Percentiles rank a stretch among this genome's conserved stretches.
Conservation (phyloP, 2,113 vertebrate genomes). For the Natator depressus region DNA sequence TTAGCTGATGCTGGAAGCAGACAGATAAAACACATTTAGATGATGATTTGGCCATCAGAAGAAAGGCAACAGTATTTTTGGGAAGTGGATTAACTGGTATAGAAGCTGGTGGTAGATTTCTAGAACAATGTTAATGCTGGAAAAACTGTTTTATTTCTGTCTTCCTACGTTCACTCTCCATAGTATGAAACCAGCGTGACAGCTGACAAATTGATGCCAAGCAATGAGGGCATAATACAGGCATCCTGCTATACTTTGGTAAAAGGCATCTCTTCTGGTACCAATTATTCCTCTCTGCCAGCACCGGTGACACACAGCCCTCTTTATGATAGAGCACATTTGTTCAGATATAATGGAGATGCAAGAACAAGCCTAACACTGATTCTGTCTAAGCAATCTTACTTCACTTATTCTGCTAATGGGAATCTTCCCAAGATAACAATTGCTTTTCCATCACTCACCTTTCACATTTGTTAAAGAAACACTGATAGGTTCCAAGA, state of each 20-base stretch:
- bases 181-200: neutral
- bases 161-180: neutral
- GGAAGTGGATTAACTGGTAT: neutral
- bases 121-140: neutral
- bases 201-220: neutral
- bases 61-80: neutral
- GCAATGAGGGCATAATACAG: neutral
- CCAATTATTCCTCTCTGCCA: neutral
- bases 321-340: neutral
- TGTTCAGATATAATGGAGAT: neutral
- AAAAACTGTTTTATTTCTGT: neutral
- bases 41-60: neutral
- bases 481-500: rapidly evolving
- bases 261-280: neutral
- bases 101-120: neutral
- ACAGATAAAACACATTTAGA: rapidly evolving
- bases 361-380: neutral
- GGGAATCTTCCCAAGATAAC: rapidly evolving
- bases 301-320: neutral
- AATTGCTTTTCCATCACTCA: rapidly evolving
- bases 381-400: neutral
- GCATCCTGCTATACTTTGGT: rapidly evolving
- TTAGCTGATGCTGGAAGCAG: neutral
- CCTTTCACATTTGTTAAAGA: neutral
- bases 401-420: rapidly evolving